phyloP scores from a whole-genome alignment of 2,113 vertebrate species.

The Mirounga angustirostris region DNA sequence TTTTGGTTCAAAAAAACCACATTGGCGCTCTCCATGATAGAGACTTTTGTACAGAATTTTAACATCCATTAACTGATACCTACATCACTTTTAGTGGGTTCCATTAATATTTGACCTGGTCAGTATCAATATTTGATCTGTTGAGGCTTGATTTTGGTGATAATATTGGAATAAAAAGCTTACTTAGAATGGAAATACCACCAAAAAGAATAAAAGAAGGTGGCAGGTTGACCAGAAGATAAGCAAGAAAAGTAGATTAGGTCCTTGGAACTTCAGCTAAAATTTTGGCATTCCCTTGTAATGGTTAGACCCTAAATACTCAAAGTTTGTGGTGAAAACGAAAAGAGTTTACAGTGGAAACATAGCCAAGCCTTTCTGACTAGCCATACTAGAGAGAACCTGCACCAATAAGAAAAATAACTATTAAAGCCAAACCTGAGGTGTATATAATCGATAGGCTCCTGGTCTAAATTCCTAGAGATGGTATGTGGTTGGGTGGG shows the following conservation, averaged over 20 bases:
- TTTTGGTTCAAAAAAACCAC: neutral
- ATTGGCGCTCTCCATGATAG: neutral
- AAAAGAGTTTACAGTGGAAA: constrained; percentile 31
- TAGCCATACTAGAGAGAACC: neutral
- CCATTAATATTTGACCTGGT: neutral
- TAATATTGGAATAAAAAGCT: neutral
- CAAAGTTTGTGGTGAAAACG: neutral
- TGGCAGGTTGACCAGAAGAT: neutral
- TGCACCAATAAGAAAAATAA: constrained; percentile 38
- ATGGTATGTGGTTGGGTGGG: constrained; percentile 73
- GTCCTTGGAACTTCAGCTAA: neutral
- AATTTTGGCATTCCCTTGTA: neutral
- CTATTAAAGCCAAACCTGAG: constrained; percentile 19
- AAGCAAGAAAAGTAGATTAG: neutral
- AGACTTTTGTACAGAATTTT: neutral
- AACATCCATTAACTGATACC: neutral
- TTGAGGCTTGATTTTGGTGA: neutral
- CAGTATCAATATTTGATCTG: neutral
- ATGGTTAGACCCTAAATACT: neutral
- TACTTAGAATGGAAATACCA: neutral
- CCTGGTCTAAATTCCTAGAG: constrained; percentile 84
- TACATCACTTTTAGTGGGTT: neutral
- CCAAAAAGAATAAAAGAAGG: neutral
- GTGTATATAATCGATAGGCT: constrained; percentile 79
- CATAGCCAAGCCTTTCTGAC: constrained; percentile 42